Percentiles rank a stretch among this genome's conserved stretches.
These are phyloP conservation scores for Neocrepidodera transversa DNA, from an alignment of 2,888 invertebrate species.

Conservation along the genomic window DNA sequence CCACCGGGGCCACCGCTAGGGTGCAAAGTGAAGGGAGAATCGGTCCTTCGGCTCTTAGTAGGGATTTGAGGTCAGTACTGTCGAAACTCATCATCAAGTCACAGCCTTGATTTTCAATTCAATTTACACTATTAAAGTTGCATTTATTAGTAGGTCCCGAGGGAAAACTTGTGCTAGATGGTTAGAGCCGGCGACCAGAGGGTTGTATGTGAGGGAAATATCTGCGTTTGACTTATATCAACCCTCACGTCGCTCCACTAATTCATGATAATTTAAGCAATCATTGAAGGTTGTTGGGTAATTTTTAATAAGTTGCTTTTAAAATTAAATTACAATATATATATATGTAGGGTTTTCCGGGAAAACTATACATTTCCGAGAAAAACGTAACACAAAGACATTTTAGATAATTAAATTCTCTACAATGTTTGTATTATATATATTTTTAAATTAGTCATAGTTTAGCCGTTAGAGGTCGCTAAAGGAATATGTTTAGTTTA, in stretches of 20 bases:
- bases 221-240: constrained; percentile 10
- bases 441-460: too few relatives aligned
- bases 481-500: too few relatives aligned
- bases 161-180: constrained; percentile 32
- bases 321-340: too few relatives aligned
- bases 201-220: background rate
- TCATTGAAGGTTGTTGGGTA: background rate
- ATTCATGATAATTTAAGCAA: background rate
- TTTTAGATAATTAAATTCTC: too few relatives aligned
- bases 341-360: too few relatives aligned
- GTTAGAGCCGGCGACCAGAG: background rate
- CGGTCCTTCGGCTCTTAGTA: constrained; percentile 51
- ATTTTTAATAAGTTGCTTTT: too few relatives aligned
- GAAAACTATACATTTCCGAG: too few relatives aligned
- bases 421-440: too few relatives aligned
- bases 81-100: constrained; percentile 61
- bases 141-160: constrained; percentile 48
- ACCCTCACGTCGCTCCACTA: background rate
- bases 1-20: constrained; percentile 29
- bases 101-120: constrained; percentile 58
- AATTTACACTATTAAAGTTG: constrained; percentile 57
- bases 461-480: too few relatives aligned
- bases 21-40: constrained; percentile 36
- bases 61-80: constrained; percentile 61
- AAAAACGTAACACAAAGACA: too few relatives aligned